Evolutionary conservation across 35 echinoderm and acorn worm genomes (phyloP), one percentile per base, ranked within the genome.

Genomic region (Heliocidaris erythrogramma): DNA sequence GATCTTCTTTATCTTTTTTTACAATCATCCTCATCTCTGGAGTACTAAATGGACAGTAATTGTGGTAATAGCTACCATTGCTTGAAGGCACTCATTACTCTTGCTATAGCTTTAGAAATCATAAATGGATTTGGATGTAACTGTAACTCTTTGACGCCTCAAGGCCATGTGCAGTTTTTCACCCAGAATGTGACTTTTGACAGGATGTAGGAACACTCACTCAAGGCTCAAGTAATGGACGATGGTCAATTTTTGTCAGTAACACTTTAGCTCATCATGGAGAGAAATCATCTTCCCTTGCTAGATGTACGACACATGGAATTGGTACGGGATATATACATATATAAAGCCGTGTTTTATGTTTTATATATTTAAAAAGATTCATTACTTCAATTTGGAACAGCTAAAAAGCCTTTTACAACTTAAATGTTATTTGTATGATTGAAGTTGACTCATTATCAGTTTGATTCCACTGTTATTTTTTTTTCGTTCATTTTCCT

Each of bases 111-210:
- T 78, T 78, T 4, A 27, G 65, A 78, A 27, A 78, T 27, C 65
- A 78, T 78, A 78, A 78, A 78, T 78, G 65, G 65, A 78, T 78
- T 78, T 78, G 65, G 65, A 78, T 18, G 65, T n/a, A 78, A 78
- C 65, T 18, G 27, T 78, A 78, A 78, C 65, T 78, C 27, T 18
- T 24, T 27, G 21, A 60, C 59, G 18, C 27, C 27, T n/a, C 65
- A n/a, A 24, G 27, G 18, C 4, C 4, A 18, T 78, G 27, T n/a
- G 65, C 6, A 78, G 18, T 4, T 78, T 78, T 21, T 78, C 7
- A 24, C 65, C 65, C 27, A 7, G 21, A 78, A n/a, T 78, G 27
- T 5, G 65, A 78, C 0, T 78, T 78, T 17, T 78, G 27, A n/a
- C 65, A 78, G 21, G 65, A 78, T 78, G 65, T 78, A 78, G 6